These are phyloP conservation scores for Pampus argenteus DNA, from an alignment of 2,797 vertebrate species.

Conservation along the genomic window DNA sequence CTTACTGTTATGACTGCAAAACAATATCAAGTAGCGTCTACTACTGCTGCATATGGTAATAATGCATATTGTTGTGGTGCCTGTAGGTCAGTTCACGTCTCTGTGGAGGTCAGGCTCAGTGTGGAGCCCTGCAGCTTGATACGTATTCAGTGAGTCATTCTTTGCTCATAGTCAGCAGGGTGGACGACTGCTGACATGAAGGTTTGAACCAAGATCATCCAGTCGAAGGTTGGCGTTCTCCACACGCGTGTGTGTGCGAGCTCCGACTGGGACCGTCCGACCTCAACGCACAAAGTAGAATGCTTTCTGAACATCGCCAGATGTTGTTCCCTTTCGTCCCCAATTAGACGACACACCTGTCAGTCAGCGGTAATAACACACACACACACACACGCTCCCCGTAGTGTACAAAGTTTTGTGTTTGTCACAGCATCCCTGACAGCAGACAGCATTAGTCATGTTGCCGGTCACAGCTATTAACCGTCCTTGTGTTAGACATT, in stretches of 20 bases:
- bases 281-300: background rate
- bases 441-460: constrained; percentile 49
- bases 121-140: constrained; percentile 58
- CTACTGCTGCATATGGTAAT: background rate
- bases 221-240: constrained; percentile 20
- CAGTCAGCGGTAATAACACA: background rate
- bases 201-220: constrained; percentile 43
- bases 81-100: constrained; percentile 49
- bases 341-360: background rate
- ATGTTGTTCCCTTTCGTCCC: background rate
- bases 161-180: constrained; percentile 63
- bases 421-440: constrained; percentile 26
- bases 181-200: constrained; percentile 59
- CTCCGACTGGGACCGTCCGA: constrained; percentile 6
- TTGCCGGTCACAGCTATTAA: constrained; percentile 42
- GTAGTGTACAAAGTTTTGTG: constrained; percentile 23
- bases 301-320: background rate
- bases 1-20: background rate
- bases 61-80: constrained; percentile 26
- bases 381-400: too few relatives aligned
- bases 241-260: too few relatives aligned
- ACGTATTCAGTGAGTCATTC: constrained; percentile 64
- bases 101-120: constrained; percentile 55
- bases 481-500: constrained; percentile 58
- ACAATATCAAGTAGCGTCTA: background rate